Conservation (phyloP, 1,140 invertebrate genomes). For the Drosophila dunni region DNA sequence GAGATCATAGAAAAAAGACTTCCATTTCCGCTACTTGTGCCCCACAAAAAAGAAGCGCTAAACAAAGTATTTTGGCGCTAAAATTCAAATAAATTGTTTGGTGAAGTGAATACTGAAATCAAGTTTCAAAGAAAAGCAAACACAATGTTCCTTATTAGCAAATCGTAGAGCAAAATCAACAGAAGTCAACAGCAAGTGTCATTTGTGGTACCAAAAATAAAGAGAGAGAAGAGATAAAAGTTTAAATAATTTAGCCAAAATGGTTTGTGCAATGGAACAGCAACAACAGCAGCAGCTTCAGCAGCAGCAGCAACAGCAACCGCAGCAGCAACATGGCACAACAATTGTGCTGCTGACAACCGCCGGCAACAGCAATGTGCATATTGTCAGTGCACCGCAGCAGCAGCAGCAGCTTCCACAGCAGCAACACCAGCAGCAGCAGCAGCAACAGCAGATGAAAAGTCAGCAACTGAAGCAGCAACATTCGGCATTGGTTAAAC, state of each 20-base stretch:
- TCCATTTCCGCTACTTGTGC: constrained; percentile 19
- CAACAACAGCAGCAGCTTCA: constrained; percentile 53
- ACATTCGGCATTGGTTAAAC: constrained; percentile 82
- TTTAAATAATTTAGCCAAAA: constrained; percentile 61
- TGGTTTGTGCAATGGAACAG: constrained; percentile 84
- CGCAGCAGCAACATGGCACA: constrained; percentile 64
- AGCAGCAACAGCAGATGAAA: constrained; percentile 59
- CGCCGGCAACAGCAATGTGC: constrained; percentile 58
- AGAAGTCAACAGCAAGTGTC: constrained; percentile 62
- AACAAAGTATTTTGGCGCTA: constrained; percentile 45
- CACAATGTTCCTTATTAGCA: constrained; percentile 83
- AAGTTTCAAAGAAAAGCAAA: constrained; percentile 34
- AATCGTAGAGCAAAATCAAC: constrained; percentile 66
- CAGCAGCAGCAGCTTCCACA: constrained; percentile 44
- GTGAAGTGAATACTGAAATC: constrained; percentile 54
- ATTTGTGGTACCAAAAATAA: constrained; percentile 76
- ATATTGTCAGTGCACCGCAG: constrained; percentile 59
- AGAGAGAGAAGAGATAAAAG: constrained; percentile 41
- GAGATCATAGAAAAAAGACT: constrained; percentile 44
- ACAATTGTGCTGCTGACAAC: constrained; percentile 72
- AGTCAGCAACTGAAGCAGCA: constrained; percentile 81
- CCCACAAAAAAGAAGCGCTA: constrained; percentile 14
- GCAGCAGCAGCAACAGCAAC: constrained; percentile 45
- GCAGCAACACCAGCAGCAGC: constrained; percentile 35
- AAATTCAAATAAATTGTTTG: constrained; percentile 37